phyloP scores from a whole-genome alignment of 2,888 invertebrate genomes.

The Formica aserva region DNA sequence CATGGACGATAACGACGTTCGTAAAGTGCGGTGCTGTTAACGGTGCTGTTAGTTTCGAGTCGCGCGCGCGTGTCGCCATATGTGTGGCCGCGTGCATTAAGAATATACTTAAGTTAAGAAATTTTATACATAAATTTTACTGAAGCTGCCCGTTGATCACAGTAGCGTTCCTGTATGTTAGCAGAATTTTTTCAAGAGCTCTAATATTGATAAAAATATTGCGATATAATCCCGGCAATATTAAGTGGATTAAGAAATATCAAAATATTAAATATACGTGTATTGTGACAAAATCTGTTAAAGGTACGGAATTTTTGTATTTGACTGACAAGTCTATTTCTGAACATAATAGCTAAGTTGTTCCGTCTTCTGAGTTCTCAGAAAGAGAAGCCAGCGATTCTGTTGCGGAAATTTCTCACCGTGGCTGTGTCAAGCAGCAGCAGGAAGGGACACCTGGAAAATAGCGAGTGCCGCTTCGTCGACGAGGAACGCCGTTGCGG shows the following conservation, averaged over 20 bases:
- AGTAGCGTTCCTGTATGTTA: background rate
- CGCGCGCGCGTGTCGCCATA: background rate
- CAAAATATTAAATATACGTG: background rate
- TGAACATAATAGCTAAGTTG: slow-evolving; percentile 3
- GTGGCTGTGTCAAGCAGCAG: slow-evolving; percentile 20
- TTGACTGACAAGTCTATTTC: background rate
- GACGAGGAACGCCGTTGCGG: slow-evolving; percentile 58
- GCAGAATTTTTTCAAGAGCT: background rate
- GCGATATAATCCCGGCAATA: background rate
- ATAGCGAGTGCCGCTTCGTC: slow-evolving; percentile 63
- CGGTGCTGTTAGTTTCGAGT: background rate
- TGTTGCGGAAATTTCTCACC: slow-evolving; percentile 68
- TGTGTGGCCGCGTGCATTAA: background rate
- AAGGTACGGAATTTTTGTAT: background rate
- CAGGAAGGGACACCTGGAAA: slow-evolving; percentile 75
- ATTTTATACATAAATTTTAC: slow-evolving; percentile 1
- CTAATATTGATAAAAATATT: background rate
- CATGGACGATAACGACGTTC: slow-evolving; percentile 36
- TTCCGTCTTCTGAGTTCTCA: slow-evolving; percentile 1
- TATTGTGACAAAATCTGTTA: background rate
- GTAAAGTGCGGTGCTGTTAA: slow-evolving; percentile 39
- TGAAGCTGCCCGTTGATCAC: background rate
- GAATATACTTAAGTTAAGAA: background rate
- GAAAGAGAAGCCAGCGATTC: slow-evolving; percentile 15
- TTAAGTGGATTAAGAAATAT: background rate